Evolutionary conservation across 1,140 invertebrate genomes (phyloP).

Genomic region (Pteromalus puparum): DNA sequence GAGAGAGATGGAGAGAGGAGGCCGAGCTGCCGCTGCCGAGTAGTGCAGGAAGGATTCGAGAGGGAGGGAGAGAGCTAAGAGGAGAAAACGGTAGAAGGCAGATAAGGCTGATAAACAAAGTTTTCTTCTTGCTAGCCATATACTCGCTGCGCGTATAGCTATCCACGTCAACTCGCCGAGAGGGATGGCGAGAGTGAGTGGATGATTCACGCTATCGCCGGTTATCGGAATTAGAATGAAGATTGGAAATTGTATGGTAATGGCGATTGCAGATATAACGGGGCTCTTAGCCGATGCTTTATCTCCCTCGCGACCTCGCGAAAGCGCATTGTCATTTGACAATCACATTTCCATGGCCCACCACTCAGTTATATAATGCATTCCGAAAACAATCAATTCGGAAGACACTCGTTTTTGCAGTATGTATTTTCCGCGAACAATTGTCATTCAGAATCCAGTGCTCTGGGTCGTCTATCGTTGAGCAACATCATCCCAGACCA

Average conservation of each 20-base stretch:
- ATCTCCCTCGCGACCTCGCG: not conserved
- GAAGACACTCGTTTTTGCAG: too few species aligned
- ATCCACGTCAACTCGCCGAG: constrained; percentile 19
- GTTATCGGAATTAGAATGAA: constrained; percentile 49
- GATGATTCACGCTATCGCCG: not conserved
- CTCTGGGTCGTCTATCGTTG: not conserved
- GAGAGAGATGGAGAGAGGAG: not conserved
- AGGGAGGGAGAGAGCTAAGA: constrained; percentile 32
- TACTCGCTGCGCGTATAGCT: constrained; percentile 33
- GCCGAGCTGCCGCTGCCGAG: constrained; percentile 10
- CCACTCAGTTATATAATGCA: constrained; percentile 41
- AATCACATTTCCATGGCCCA: constrained; percentile 41
- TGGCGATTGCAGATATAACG: constrained; percentile 46
- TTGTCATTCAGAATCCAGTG: not conserved
- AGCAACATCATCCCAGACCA: not conserved
- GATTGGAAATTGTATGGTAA: constrained; percentile 49
- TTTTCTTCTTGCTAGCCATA: constrained; percentile 53
- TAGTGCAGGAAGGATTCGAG: constrained; percentile 31
- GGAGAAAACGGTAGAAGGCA: constrained; percentile 54
- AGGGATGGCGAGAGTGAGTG: not conserved
- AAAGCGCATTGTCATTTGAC: constrained; percentile 41
- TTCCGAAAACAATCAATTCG: too few species aligned
- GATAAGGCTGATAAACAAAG: constrained; percentile 62
- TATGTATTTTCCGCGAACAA: constrained; percentile 21
- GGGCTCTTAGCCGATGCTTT: not conserved